phyloP scores from a whole-genome alignment of 1,140 invertebrate genomes.

The Spodoptera frugiperda region DNA sequence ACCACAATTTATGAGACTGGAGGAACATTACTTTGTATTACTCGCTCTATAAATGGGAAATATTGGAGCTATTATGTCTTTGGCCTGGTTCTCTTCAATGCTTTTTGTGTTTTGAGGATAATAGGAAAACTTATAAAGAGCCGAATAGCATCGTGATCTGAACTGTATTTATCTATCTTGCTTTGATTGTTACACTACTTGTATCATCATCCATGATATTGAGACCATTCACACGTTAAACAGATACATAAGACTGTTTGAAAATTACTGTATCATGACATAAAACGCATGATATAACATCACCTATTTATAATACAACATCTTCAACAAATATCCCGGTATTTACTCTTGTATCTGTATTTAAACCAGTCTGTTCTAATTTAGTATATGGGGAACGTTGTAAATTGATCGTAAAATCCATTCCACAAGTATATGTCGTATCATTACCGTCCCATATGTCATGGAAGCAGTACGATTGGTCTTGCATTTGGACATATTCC shows the following conservation, averaged over 20 bases:
- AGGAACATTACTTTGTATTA: background rate
- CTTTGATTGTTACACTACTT: too few relatives aligned
- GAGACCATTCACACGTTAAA: too few relatives aligned
- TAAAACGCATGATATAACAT: background rate
- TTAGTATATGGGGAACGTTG: slow-evolving; percentile 8
- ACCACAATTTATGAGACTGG: background rate
- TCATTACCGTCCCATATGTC: background rate
- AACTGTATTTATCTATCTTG: too few relatives aligned
- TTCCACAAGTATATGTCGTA: background rate
- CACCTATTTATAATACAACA: slow-evolving; percentile 10
- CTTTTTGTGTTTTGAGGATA: background rate
- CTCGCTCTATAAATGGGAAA: slow-evolving; percentile 3
- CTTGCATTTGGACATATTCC: slow-evolving; percentile 17
- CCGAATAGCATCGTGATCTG: too few relatives aligned
- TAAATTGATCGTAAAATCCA: slow-evolving; percentile 2
- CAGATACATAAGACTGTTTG: background rate
- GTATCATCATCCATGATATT: too few relatives aligned
- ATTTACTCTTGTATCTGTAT: slow-evolving; percentile 3
- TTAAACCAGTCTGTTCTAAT: slow-evolving; percentile 1
- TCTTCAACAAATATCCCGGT: slow-evolving; percentile 4
- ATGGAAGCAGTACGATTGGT: slow-evolving; percentile 1
- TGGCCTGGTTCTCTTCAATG: background rate
- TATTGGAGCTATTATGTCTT: background rate
- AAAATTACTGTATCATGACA: background rate
- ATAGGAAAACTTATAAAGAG: background rate